Evolutionary conservation across 2,888 invertebrate genomes (phyloP).

Genomic region (Calameuta filiformis): DNA sequence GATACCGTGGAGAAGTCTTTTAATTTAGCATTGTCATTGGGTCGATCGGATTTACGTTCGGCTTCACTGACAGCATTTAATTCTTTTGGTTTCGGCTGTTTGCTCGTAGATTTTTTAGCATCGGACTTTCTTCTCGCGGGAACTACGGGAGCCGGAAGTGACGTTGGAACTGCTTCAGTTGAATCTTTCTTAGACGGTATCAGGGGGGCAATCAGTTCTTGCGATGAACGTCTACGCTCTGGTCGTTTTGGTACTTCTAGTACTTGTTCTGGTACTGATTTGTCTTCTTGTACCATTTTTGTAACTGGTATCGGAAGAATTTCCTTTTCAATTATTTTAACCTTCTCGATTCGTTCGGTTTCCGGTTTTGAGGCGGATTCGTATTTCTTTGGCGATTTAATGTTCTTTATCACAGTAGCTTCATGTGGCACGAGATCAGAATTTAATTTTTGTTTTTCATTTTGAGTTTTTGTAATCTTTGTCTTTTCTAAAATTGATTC

Average conservation of each 20-base stretch:
- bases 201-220: constrained; percentile 19
- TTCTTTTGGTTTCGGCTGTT: not conserved
- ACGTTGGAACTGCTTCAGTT: constrained; percentile 17
- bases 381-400: not conserved
- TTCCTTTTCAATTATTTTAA: constrained; percentile 41
- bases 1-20: not conserved
- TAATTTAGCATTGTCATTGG: not conserved
- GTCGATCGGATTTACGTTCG: not conserved
- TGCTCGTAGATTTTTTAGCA: constrained; percentile 13
- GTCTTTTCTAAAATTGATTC: constrained; percentile 5
- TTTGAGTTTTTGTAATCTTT: not conserved
- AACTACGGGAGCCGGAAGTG: constrained; percentile 21
- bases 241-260: constrained; percentile 42
- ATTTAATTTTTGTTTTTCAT: not conserved
- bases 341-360: constrained; percentile 25
- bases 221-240: constrained; percentile 38
- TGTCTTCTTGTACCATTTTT: constrained; percentile 1
- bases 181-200: constrained; percentile 16
- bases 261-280: not conserved
- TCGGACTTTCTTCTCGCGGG: constrained; percentile 37
- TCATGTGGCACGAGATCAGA: not conserved
- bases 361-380: not conserved
- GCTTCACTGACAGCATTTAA: not conserved
- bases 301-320: constrained; percentile 17
- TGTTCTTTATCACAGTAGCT: not conserved